These are phyloP conservation scores for Tetrax tetrax DNA, from an alignment of 2,113 vertebrate species.

Conservation along the genomic window DNA sequence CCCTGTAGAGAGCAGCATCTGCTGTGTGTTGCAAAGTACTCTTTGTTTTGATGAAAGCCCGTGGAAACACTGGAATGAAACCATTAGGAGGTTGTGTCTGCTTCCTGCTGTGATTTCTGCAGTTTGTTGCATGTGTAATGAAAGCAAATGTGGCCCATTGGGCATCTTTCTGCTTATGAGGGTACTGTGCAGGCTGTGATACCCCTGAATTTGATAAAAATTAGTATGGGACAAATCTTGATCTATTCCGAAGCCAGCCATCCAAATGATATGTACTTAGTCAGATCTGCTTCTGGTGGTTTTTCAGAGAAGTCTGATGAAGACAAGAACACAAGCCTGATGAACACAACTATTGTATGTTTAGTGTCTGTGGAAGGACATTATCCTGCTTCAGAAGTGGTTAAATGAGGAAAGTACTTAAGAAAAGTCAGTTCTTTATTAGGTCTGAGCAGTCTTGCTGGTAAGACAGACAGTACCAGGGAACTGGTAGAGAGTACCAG, in stretches of 20 bases:
- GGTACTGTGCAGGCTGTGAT: neutral
- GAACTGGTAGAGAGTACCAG: neutral
- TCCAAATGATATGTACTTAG: neutral
- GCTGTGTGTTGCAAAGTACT: neutral
- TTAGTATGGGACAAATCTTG: neutral
- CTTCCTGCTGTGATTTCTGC: neutral
- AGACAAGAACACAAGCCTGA: neutral
- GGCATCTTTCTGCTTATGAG: neutral
- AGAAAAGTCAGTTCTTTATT: neutral
- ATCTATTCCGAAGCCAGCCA: neutral
- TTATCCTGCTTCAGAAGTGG: neutral
- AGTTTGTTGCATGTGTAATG: neutral
- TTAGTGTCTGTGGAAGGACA: neutral
- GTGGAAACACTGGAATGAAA: neutral
- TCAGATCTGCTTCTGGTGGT: neutral
- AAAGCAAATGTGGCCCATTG: neutral
- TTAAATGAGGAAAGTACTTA: neutral
- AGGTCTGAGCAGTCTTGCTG: neutral
- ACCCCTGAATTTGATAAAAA: neutral
- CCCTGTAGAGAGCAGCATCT: neutral
- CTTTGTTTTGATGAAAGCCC: neutral
- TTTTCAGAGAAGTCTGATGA: neutral
- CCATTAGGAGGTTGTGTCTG: neutral
- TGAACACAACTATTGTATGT: neutral
- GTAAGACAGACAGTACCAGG: neutral